Evolutionary conservation across 1,140 invertebrate genomes (phyloP).

Genomic region (Leptinotarsa lineolata): DNA sequence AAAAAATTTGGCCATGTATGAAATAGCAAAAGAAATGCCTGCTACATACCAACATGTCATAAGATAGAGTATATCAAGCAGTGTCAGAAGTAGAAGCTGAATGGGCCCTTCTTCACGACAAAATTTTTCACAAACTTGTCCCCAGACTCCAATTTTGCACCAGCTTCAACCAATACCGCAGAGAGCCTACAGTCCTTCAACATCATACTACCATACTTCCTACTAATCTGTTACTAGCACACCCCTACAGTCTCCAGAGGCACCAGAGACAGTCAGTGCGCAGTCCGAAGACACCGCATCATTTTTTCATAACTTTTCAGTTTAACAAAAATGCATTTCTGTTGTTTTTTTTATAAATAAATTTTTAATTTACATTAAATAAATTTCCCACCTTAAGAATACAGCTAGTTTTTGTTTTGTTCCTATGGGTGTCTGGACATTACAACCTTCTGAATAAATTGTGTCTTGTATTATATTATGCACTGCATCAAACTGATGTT

Average conservation of each 20-base stretch:
- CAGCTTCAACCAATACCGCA: slow-evolving; percentile 18
- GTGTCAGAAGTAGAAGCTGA: slow-evolving; percentile 20
- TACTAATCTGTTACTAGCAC: slow-evolving; percentile 16
- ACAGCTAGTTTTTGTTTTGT: slow-evolving; percentile 21
- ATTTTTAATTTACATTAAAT: neutral
- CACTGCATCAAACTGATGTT: neutral
- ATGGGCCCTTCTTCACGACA: neutral
- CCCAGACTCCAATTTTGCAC: slow-evolving; percentile 12
- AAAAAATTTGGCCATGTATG: neutral
- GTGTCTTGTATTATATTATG: slow-evolving; percentile 6
- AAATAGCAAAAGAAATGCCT: slow-evolving; percentile 12
- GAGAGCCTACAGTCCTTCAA: slow-evolving; percentile 11
- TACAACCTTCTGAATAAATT: neutral
- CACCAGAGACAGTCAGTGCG: neutral
- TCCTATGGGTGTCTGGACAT: neutral
- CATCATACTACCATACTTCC: slow-evolving; percentile 10
- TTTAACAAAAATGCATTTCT: no score
- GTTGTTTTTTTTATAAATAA: no score
- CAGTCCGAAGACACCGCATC: neutral
- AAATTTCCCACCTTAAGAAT: slow-evolving; percentile 1
- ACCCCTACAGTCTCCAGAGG: neutral
- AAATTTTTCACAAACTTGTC: slow-evolving; percentile 17
- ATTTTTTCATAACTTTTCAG: neutral
- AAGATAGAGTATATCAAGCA: neutral
- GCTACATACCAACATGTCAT: slow-evolving; percentile 7